phyloP scores from a whole-genome alignment of 2,888 invertebrate species.

The Drosophila diplacantha region DNA sequence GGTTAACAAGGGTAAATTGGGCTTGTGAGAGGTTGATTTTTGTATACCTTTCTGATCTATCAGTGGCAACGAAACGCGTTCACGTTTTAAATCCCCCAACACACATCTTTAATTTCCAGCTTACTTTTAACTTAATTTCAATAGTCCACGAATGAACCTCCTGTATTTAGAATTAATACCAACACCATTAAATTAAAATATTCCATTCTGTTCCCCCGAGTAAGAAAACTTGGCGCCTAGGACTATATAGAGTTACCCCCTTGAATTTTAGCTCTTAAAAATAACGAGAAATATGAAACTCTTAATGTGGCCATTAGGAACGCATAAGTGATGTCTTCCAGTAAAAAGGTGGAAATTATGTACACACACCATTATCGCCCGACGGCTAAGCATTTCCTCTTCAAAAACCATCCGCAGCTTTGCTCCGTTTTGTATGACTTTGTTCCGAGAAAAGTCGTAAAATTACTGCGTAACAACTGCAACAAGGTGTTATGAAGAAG shows the following conservation, averaged over 20 bases:
- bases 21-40: neutral
- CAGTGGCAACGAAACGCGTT: too few species aligned
- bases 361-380: constrained; percentile 65
- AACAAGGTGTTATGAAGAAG: constrained; percentile 75
- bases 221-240: constrained; percentile 10
- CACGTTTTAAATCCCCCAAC: too few species aligned
- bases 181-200: neutral
- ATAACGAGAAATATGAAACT: constrained; percentile 23
- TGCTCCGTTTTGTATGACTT: constrained; percentile 75
- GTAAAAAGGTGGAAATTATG: constrained; percentile 46
- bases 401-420: constrained; percentile 48
- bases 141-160: neutral
- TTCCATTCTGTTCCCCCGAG: neutral
- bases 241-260: neutral
- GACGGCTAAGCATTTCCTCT: constrained; percentile 42
- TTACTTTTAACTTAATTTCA: neutral
- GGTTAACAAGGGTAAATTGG: neutral
- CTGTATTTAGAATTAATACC: neutral
- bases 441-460: constrained; percentile 74
- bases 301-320: constrained; percentile 25
- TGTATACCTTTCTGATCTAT: too few species aligned
- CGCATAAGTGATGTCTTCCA: constrained; percentile 47
- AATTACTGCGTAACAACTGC: constrained; percentile 75
- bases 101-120: too few species aligned
- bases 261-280: neutral